Evolutionary conservation across 2,797 vertebrate species (phyloP).

Genomic region (Scyliorhinus canicula): DNA sequence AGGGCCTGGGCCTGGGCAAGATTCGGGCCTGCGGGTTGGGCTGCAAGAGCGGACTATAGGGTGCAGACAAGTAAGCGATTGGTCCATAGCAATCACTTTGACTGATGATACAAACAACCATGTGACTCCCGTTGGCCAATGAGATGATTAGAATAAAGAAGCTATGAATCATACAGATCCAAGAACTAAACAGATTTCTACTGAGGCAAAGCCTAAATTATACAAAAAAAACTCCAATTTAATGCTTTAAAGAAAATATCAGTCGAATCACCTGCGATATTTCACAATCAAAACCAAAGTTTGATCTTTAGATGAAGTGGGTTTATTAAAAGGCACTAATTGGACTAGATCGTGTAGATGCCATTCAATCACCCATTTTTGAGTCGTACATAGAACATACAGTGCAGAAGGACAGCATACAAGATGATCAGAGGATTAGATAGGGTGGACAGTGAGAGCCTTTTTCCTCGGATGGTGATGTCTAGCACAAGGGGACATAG

Average conservation of each 20-base stretch:
- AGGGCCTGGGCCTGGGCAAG: not conserved
- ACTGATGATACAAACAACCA: not conserved
- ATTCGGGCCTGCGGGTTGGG: not conserved
- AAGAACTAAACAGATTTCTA: not conserved
- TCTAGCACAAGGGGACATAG: no score
- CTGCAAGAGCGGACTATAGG: not conserved
- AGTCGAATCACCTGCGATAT: not conserved
- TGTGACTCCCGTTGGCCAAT: not conserved
- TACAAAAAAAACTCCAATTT: not conserved
- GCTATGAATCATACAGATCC: not conserved
- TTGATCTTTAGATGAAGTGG: not conserved
- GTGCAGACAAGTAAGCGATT: not conserved
- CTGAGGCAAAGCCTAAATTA: not conserved
- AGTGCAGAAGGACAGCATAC: no score
- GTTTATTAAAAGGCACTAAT: not conserved
- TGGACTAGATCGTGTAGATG: not conserved
- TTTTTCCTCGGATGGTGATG: no score
- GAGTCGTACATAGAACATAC: no score
- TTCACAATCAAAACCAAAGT: not conserved
- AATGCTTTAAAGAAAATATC: not conserved
- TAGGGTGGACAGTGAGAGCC: no score
- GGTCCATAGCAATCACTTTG: not conserved
- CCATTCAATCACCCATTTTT: not conserved
- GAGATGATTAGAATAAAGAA: not conserved
- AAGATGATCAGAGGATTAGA: no score